Base-by-base conservation (phyloP, 2,113 vertebrate species). In the Ginglymostoma cirratum region DNA sequence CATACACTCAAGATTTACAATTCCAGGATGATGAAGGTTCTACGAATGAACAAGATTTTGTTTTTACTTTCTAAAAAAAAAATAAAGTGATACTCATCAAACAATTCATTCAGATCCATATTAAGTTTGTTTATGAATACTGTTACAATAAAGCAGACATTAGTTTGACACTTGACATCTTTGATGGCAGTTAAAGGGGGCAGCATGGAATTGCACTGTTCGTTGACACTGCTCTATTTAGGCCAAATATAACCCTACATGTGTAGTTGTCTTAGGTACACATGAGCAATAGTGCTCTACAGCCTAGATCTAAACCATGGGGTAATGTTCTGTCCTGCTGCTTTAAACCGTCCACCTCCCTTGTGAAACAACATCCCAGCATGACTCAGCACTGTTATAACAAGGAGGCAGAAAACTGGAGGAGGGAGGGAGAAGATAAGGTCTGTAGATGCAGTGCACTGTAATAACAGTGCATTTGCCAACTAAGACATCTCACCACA, bases 1-100 rank as follows among this genome's bases (percentile, higher is more conserved):
- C 99, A 99, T 99, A 96, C 99, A 99, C 97, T 99, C 99, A 97
- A 99, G 97, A 97, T 99, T 99, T 95, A 99, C 99, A 96, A 99
- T 99, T 87, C 99, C 99, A 96, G 99, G 99, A 96, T 99, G 99
- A 96, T 99, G 99, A 96, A 99, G 98, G 97, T 99, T 99, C 99
- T 99, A 95, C 87, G 96, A 96, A 86, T n/a, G 80, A 86, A 94
- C 69, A 92, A 93, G 24, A 96, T n/a, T 34, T 55, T 27, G 48
- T 38, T 89, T 52, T 76, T n/a, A 70, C 42, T 52, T 95, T 5
- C 5, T 38, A 65, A 65, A n/a, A 92, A 17, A 5, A 17, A 19
- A 0, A 12, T 92, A 15, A 96, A n/a, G 55, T 10, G 38, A 17
- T n/a, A 19, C 96, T 96, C 96, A 48, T 14, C 97, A 87, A 69